Evolutionary conservation across 2,888 invertebrate genomes (phyloP), one percentile per base, ranked within the genome.

Genomic region (Plemyria rubiginata): DNA sequence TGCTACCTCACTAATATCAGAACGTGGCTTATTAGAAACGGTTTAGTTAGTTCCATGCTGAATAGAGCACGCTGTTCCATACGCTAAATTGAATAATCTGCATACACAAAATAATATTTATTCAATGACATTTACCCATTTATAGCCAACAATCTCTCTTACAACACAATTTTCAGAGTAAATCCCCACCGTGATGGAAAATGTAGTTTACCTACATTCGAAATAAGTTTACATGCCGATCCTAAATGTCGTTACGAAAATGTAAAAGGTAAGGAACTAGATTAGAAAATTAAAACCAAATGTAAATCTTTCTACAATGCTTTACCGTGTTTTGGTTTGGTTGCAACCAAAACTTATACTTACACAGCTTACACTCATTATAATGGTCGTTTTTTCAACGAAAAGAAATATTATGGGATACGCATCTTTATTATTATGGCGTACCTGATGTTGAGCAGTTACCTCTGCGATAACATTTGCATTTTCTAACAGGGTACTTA

Each of bases 41-140:
- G 61, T 61, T 67, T 65, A 62, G 62, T 62, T 60, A 60, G 54
- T 62, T 54, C 53, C 65, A 65, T 62, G 56, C 54, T 61, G 62
- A 62, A 56, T 60, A 9, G 66, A 54, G 57, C 63, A 60, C 54
- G 62, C 57, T 63, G 57, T 60, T 60, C 57, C 57, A 54, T 66
- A 66, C 50, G 43, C 58, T 58, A 66, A 63, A 66, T 63, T 63
- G 66, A 66, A 58, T 66, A 66, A 63, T 62, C 56, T 66, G 62
- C 66, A 62, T 66, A 62, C 50, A 51, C 53, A 56, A 56, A 56
- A 54, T 54, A 55, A 53, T 62, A 56, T 56, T 53, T 62, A 60
- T 54, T 49, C 50, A 57, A 65, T 58, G 54, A 54, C 57, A 57
- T 65, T 64, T 54, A 60, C 57, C n/a, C 50, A 60, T 53, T 51